Evolutionary conservation across 2,113 vertebrate genomes (phyloP).

Genomic region (Pionites leucogaster): DNA sequence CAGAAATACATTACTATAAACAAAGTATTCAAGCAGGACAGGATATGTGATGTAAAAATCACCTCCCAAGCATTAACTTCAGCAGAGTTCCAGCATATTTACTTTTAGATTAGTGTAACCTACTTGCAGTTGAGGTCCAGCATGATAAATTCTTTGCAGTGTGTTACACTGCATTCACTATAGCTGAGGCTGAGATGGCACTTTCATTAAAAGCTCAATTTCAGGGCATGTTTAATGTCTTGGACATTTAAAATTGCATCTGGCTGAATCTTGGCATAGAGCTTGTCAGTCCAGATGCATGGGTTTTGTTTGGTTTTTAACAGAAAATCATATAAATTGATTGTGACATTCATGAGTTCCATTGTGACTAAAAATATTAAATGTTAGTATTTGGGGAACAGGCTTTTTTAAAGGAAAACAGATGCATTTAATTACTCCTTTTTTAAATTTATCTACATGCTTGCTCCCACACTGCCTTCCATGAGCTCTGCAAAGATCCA

Average conservation of each 20-base stretch:
- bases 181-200: background rate
- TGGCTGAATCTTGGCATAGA: conserved; percentile 71
- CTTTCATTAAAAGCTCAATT: conserved; percentile 32
- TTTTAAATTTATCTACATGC: background rate
- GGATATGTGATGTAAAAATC: background rate
- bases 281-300: conserved; percentile 69
- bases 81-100: background rate
- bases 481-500: background rate
- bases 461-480: background rate
- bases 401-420: background rate
- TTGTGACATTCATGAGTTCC: background rate
- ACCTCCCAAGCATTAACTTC: background rate
- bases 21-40: background rate
- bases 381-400: background rate
- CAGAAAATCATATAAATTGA: background rate
- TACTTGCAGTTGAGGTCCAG: background rate
- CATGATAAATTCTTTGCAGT: background rate
- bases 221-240: conserved; percentile 47
- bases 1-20: background rate
- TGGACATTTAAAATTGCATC: conserved; percentile 63
- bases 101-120: background rate
- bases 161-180: background rate
- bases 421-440: background rate
- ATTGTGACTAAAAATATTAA: conserved; percentile 38
- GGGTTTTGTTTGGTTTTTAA: conserved; percentile 3